phyloP scores from a whole-genome alignment of 2,797 vertebrate species.

The Brotogeris chrysoptera region DNA sequence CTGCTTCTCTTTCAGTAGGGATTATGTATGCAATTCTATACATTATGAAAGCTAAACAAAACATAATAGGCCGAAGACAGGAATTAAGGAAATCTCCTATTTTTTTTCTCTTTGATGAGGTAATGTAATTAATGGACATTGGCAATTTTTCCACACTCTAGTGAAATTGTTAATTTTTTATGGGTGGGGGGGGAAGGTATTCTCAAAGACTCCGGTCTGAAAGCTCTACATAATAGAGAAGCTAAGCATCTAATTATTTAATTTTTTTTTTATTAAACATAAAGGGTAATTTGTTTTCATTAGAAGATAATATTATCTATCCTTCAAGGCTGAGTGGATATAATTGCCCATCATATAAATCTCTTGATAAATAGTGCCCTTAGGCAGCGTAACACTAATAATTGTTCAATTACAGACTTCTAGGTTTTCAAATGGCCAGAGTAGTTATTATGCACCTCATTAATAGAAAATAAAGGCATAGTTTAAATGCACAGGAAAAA shows the following conservation, averaged over 20 bases:
- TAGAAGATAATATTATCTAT: constrained; percentile 79
- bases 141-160: not conserved
- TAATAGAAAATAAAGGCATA: constrained; percentile 67
- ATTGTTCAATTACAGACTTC: constrained; percentile 82
- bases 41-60: not conserved
- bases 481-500: constrained; percentile 65
- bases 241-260: constrained; percentile 34
- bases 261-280: not conserved
- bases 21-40: not conserved
- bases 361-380: constrained; percentile 80
- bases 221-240: constrained; percentile 13
- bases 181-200: not conserved
- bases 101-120: not conserved
- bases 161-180: not conserved
- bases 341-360: constrained; percentile 83
- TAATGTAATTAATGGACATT: not conserved
- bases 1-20: not conserved
- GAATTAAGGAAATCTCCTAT: not conserved
- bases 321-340: constrained; percentile 83
- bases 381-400: constrained; percentile 77
- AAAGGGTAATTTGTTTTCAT: constrained; percentile 77
- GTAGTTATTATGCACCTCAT: constrained; percentile 69
- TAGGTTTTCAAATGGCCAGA: constrained; percentile 75
- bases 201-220: not conserved
- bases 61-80: not conserved